A percentile compares a stretch with the other conserved stretches of the same genome.
phyloP scores from a whole-genome alignment of 2,888 invertebrate genomes.

The Rhaphigaster nebulosa region DNA sequence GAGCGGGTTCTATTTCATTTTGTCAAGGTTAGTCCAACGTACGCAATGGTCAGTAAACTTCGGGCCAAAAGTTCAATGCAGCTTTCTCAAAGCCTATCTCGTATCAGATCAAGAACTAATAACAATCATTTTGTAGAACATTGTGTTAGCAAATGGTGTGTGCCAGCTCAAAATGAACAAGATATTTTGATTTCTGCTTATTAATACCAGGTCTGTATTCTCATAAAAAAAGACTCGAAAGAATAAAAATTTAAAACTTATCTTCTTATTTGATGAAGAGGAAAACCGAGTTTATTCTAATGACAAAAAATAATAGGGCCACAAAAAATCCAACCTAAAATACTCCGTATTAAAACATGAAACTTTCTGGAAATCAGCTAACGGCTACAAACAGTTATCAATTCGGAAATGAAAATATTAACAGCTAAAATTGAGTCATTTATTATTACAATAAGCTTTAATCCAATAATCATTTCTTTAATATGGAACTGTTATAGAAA shows the following conservation, averaged over 20 bases:
- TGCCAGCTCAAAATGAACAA: background rate
- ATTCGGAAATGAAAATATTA: too few species aligned
- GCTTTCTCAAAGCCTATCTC: background rate
- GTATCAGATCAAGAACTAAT: background rate
- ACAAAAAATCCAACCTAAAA: too few species aligned
- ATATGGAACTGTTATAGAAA: too few species aligned
- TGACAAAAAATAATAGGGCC: too few species aligned
- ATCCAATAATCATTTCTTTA: too few species aligned
- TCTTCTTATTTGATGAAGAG: too few species aligned
- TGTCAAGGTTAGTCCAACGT: conserved; percentile 4
- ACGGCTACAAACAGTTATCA: too few species aligned
- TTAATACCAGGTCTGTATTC: background rate
- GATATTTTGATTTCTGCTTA: background rate
- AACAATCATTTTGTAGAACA: conserved; percentile 28
- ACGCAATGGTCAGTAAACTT: conserved; percentile 30
- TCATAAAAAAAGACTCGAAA: background rate
- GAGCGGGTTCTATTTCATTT: conserved; percentile 31
- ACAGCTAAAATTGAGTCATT: too few species aligned
- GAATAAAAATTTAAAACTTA: background rate
- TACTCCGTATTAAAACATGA: too few species aligned
- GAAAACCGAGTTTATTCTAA: too few species aligned
- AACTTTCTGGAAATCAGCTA: too few species aligned
- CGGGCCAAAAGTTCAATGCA: conserved; percentile 27
- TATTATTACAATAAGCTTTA: too few species aligned
- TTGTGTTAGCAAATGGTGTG: background rate